Evolutionary conservation across 2,797 vertebrate genomes (phyloP).

Genomic region (Molothrus ater): DNA sequence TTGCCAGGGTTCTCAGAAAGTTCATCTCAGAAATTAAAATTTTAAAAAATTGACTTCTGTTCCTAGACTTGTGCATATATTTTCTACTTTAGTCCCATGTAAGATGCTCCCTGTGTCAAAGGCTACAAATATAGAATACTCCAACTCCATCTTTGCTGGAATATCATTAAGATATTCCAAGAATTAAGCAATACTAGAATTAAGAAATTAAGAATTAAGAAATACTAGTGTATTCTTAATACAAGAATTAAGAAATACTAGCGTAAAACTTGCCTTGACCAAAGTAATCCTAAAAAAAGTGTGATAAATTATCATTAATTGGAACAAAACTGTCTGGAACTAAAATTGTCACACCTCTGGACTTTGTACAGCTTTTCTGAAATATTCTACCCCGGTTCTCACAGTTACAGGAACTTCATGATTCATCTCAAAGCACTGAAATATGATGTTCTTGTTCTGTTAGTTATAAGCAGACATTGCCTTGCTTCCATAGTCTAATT

Average conservation of each 20-base stretch:
- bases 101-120: background rate
- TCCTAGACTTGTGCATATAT: background rate
- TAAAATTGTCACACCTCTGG: background rate
- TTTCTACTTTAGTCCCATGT: background rate
- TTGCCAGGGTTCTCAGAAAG: background rate
- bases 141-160: background rate
- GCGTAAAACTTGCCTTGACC: background rate
- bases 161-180: background rate
- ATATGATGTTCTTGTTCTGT: background rate
- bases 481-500: background rate
- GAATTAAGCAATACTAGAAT: background rate
- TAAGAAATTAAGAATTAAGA: background rate
- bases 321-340: background rate
- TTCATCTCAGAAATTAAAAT: background rate
- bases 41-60: accelerated
- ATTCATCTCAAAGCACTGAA: background rate
- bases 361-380: background rate
- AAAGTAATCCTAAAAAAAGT: background rate
- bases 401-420: background rate
- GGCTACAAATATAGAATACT: background rate
- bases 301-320: background rate
- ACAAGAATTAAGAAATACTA: background rate
- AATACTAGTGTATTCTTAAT: background rate
- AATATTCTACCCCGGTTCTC: background rate
- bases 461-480: background rate